phyloP scores from a whole-genome alignment of 2,888 invertebrate genomes.

The Drosophila quinaria region DNA sequence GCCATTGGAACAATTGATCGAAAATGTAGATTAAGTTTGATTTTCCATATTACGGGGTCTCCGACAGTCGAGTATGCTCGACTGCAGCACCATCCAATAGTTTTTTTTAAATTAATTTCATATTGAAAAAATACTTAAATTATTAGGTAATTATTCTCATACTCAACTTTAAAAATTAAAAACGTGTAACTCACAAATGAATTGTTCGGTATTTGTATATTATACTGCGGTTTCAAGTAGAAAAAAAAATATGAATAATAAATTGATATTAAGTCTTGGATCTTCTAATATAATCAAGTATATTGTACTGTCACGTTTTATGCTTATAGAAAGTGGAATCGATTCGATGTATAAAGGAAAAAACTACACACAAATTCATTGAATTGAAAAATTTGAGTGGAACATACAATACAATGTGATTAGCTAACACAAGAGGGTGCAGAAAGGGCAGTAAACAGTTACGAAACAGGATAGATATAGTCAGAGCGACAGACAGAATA shows the following conservation, averaged over 20 bases:
- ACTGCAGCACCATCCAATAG: no score
- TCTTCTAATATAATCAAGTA: background rate
- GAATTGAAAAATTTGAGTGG: slow-evolving; percentile 63
- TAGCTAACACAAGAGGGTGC: slow-evolving; percentile 45
- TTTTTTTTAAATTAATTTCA: no score
- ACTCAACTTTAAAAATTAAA: background rate
- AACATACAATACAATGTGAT: slow-evolving; percentile 67
- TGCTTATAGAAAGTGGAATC: background rate
- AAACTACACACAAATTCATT: slow-evolving; percentile 45
- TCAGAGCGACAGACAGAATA: background rate
- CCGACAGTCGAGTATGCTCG: no score
- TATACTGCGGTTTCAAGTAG: no score
- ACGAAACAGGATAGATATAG: slow-evolving; percentile 44
- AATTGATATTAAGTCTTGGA: background rate
- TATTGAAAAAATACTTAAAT: no score
- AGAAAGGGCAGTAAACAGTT: slow-evolving; percentile 43
- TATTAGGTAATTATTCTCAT: background rate
- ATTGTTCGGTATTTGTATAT: background rate
- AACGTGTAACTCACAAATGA: background rate
- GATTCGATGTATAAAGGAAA: slow-evolving; percentile 2
- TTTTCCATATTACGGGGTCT: no score
- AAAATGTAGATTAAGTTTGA: no score
- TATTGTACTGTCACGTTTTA: background rate
- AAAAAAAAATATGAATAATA: background rate
- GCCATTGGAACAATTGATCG: no score